Evolutionary conservation across 2,797 vertebrate species (phyloP), one percentile per base, ranked within the genome.

Genomic region (Gymnothorax javanicus): DNA sequence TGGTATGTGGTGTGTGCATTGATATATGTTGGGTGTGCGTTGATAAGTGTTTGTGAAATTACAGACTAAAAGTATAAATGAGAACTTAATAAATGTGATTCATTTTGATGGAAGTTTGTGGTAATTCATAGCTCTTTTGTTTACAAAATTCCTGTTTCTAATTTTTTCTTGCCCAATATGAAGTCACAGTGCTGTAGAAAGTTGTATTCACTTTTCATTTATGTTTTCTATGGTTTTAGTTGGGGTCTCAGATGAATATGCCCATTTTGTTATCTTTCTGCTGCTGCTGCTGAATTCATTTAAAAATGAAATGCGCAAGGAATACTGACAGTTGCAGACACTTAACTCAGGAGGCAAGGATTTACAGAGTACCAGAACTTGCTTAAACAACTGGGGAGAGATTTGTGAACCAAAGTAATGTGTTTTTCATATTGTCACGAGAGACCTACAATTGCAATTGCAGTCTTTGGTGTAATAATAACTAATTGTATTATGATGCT

Each of bases 401-500:
- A 69, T 69, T 25, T 67, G 20, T 67, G 20, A 4, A 84, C 75
- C 81, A 54, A 82, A 85, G 27, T 56, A 87, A 87, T 73, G 87
- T 8, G 62, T 62, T 59, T 62, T 77, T 81, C 85, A 71, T 87
- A 75, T 81, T 7, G 56, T 87, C 84, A 86, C 82, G 27, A 86
- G 84, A 87, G 89, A 81, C 82, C 86, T 52, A 84, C 12, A 50
- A 57, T 88, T 88, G 3, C 33, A 1, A 15, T 77, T 50, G 25
- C 57, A 86, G 84, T 83, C 90, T 89, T 88, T 90, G 89, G 90
- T 91, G 71, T 88, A 86, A 92, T 90, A 92, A 96, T 93, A 96
- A 96, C 93, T 94, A 93, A 88, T 91, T 86, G 91, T 94, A 93
- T 96, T 96, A 88, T 88, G 89, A 88, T 62, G 91, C 91, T 91